phyloP scores from a whole-genome alignment of 2,888 invertebrate species.

The Ochropleura plecta region DNA sequence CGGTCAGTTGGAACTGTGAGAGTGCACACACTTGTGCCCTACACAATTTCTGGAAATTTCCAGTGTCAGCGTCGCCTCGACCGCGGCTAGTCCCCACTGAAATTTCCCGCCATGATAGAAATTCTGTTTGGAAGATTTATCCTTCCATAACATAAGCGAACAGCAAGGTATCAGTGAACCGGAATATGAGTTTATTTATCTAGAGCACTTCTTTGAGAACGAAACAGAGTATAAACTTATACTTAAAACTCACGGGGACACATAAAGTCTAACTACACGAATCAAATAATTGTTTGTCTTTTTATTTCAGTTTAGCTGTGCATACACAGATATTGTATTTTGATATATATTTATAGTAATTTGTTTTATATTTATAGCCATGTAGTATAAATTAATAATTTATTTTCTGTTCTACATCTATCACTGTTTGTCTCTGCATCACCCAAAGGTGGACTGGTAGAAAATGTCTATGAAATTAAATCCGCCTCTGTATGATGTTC shows the following conservation, averaged over 20 bases:
- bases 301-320: too few species aligned
- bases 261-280: not conserved
- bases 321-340: too few species aligned
- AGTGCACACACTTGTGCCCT: not conserved
- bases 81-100: not conserved
- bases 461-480: too few species aligned
- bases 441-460: too few species aligned
- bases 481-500: too few species aligned
- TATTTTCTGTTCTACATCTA: too few species aligned
- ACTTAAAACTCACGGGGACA: not conserved
- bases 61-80: not conserved
- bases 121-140: not conserved
- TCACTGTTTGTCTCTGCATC: too few species aligned
- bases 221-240: not conserved
- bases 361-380: too few species aligned
- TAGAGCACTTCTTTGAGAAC: not conserved
- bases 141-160: not conserved
- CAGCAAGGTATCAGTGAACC: not conserved
- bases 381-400: too few species aligned
- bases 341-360: too few species aligned
- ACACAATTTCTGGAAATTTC: not conserved
- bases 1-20: not conserved
- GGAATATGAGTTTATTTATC: constrained; percentile 13
- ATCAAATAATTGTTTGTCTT: too few species aligned
- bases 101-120: not conserved